These are phyloP conservation scores for Oreonectes daqikongensis DNA, from an alignment of 2,797 vertebrate species.

Conservation along the genomic window DNA sequence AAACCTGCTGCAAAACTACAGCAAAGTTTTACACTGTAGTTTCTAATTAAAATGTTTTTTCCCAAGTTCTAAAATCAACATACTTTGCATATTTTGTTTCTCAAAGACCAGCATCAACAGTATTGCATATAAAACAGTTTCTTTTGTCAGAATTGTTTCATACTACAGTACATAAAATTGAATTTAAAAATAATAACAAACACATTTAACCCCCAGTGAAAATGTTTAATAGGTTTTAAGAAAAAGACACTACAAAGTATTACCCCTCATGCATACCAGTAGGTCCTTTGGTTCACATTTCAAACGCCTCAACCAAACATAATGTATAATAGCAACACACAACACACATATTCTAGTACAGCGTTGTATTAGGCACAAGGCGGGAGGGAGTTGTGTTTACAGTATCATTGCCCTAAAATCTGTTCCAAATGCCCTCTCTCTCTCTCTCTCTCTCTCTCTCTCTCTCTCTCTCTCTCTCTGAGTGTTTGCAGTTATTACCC, in stretches of 20 bases:
- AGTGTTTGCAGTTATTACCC: constrained; percentile 48
- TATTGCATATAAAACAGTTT: too few species aligned
- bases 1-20: too few species aligned
- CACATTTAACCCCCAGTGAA: constrained; percentile 64
- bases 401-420: constrained; percentile 44
- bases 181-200: background rate
- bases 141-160: too few species aligned
- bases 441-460: too few species aligned
- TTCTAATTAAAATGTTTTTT: too few species aligned
- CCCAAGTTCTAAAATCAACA: too few species aligned
- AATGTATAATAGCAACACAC: constrained; percentile 57
- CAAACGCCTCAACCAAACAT: constrained; percentile 31
- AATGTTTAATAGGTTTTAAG: constrained; percentile 73
- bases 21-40: too few species aligned
- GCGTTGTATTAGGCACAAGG: constrained; percentile 75
- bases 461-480: constrained; percentile 1
- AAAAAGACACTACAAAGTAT: constrained; percentile 73
- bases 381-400: constrained; percentile 67
- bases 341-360: constrained; percentile 62
- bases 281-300: constrained; percentile 46
- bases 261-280: constrained; percentile 49
- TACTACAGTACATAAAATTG: too few species aligned
- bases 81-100: too few species aligned
- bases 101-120: too few species aligned
- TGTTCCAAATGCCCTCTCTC: constrained; percentile 44